Conservation (phyloP, 2,888 invertebrate genomes). For the Ganaspis brasiliensis region DNA sequence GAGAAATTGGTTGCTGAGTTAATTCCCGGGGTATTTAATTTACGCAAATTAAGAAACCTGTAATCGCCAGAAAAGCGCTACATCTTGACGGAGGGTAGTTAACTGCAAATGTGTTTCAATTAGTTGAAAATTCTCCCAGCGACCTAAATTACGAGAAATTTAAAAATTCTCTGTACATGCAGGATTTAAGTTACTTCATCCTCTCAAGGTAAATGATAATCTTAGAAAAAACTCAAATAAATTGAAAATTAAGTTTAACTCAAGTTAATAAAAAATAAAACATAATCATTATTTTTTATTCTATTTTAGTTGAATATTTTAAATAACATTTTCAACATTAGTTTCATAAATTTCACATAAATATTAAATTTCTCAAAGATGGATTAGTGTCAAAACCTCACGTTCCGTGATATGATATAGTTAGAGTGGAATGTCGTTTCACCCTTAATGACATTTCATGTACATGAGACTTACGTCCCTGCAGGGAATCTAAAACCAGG, state of each 20-base stretch:
- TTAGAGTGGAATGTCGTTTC: constrained; percentile 7
- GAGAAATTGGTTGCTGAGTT: constrained; percentile 66
- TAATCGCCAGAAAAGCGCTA: constrained; percentile 28
- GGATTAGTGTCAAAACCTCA: neutral
- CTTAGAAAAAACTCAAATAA: neutral
- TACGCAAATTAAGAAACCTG: constrained; percentile 60
- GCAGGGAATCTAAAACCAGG: constrained; percentile 11
- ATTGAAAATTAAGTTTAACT: neutral
- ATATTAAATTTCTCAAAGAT: constrained; percentile 22
- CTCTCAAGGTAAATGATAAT: neutral
- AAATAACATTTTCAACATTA: too few relatives aligned
- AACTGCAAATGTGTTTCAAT: constrained; percentile 23
- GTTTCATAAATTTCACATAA: constrained; percentile 48
- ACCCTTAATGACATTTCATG: constrained; percentile 41
- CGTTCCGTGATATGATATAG: constrained; percentile 43
- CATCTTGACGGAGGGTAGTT: constrained; percentile 25
- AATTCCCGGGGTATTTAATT: constrained; percentile 65
- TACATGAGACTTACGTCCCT: constrained; percentile 30
- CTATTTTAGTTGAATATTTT: too few relatives aligned
- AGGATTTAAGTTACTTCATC: neutral
- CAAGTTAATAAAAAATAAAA: neutral
- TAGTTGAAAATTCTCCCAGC: neutral
- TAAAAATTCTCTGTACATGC: neutral
- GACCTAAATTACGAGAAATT: constrained; percentile 1
- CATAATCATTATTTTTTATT: too few relatives aligned